Base-by-base conservation (phyloP, 2,888 invertebrate genomes). In the Hetaerina titia region DNA sequence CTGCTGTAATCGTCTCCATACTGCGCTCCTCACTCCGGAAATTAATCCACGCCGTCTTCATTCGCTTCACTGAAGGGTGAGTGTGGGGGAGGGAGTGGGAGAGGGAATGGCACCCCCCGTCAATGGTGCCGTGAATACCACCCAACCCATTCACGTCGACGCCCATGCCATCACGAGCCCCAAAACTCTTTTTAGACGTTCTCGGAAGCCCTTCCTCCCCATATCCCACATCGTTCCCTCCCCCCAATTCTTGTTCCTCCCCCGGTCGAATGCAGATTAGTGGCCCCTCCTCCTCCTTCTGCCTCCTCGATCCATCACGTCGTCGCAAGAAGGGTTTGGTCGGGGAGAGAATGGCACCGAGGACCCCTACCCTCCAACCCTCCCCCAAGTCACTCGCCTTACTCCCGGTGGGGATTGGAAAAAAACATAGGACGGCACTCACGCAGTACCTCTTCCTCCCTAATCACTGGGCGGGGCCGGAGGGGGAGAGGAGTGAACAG, bases 301-400 rank as follows among this genome's bases (percentile, higher is more conserved):
- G 13, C 31, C 81, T 4, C 13, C 81, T 81, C 31, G 81, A 81
- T 81, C 81, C 81, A 81, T 81, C 31, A 81, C 81, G n/a, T 69
- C 81, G 81, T 81, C 81, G 81, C 81, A 31, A 81, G 69, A 81
- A n/a, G 81, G 81, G 81, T 81, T 81, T 45, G 45, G 31, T 81
- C 81, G 31, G 11, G 31, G 81, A 69, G n/a, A 81, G 81, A 31
- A 31, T 81, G 81, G 31, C 81, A 31, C 15, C 31, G 81, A 45
- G 4, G 45, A 45, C 45, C 45, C 45, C 45, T 45, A 11, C 81
- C 11, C 13, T 11, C 81, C 11, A 25, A 15, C 31, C 81, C 81
- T 13, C 31, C 63, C 15, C 63, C 63, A 15, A 19, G 63, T 63
- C 63, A 15, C 63, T 15, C 60, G 60, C 63, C 63, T 13, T 45